Base-by-base conservation (phyloP, 2,797 vertebrate genomes). In the Okamejei kenojei region DNA sequence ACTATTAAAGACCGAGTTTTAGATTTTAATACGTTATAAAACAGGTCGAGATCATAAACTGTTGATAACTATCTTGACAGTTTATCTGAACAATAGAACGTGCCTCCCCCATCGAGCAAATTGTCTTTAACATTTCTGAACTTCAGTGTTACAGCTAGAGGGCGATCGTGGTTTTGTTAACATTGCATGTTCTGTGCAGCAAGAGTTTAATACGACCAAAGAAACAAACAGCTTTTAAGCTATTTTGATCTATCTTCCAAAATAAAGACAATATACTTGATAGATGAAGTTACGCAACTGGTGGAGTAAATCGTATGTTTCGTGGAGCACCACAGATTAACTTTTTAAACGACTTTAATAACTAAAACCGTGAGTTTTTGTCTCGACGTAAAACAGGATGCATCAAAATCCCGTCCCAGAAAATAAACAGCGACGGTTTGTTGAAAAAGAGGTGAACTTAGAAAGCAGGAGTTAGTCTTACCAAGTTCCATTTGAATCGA, bases 161-260 rank as follows among this genome's bases (percentile, higher is more conserved):
- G 90, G 90, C 90, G 90, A 76, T 92, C 71, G 90, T 92, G 71
- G 10, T 29, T 29, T 68, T 76, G 38, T 5, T n/a, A 92, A 92
- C 73, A 38, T 58, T 17, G 38, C 32, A 11, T 74, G 26, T 92
- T 74, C 38, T 74, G 11, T 84, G 13, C 63, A 65, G 61, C 7
- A 74, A 76, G 10, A 38, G 10, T 11, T 54, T 92, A 74, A 29
- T 92, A 45, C 3, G 38, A 88, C 61, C n/a, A 76, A 54, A 54
- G 23, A 45, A 54, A 10, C 11, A 38, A 58, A 76, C 8, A n/a
- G 0, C 9, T 76, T 74, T 71, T 4, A 90, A 90, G n/a, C 68
- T n/a, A 35, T 35, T 91, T 38, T 76, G 45, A 58, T 54, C 21
- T 26, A 17, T 91, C 26, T 45, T 74, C 13, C 38, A 92, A n/a